A percentile compares a stretch with the other conserved stretches of the same genome.
Evolutionary conservation across 2,888 invertebrate species (phyloP).

Genomic region (Trisateles emortualis): DNA sequence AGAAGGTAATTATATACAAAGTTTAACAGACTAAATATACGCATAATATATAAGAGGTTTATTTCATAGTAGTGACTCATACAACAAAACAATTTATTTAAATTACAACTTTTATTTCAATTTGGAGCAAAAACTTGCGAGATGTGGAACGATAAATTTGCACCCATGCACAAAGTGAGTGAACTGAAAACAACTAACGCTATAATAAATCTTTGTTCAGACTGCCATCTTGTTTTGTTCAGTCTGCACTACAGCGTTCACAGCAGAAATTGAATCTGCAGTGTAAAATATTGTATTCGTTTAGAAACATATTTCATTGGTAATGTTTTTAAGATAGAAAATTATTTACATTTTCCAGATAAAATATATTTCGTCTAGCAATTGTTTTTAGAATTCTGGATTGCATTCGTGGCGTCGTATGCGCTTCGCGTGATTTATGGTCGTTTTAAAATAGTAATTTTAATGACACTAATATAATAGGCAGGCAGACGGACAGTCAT

Average conservation of each 20-base stretch:
- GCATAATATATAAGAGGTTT: neutral
- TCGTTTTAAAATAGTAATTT: no score
- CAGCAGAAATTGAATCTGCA: conserved; percentile 12
- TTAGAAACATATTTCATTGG: neutral
- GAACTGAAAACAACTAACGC: conserved; percentile 20
- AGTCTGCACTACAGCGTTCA: conserved; percentile 10
- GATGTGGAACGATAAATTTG: conserved; percentile 18
- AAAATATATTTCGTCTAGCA: neutral
- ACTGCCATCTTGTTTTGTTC: conserved; percentile 5
- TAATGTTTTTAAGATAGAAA: neutral
- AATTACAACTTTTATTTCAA: neutral
- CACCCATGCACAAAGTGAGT: conserved; percentile 20
- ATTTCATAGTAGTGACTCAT: neutral
- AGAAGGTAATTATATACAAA: no score
- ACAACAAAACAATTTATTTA: conserved; percentile 1
- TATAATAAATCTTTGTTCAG: conserved; percentile 26
- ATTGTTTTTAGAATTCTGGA: neutral
- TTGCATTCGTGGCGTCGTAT: neutral
- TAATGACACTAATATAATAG: no score
- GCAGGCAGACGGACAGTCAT: no score
- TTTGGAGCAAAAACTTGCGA: conserved; percentile 13
- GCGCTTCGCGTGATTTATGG: neutral
- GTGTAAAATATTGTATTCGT: neutral
- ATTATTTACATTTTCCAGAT: neutral
- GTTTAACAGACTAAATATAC: neutral